A percentile compares a stretch with the other conserved stretches of the same genome.
phyloP scores from a whole-genome alignment of 2,113 vertebrate genomes.

The Periophthalmus modestus region DNA sequence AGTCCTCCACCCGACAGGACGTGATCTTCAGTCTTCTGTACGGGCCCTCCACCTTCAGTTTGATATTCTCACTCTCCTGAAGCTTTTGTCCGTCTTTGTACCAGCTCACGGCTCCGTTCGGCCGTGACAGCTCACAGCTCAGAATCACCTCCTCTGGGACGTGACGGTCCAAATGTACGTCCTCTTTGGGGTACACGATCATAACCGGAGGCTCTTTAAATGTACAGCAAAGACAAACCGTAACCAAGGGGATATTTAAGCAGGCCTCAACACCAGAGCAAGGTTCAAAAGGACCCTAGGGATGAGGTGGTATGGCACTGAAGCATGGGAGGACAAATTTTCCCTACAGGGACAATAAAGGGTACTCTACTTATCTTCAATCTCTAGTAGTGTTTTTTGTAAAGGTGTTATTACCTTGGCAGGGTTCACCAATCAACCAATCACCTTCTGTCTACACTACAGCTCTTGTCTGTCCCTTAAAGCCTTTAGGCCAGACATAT shows the following conservation, averaged over 20 bases:
- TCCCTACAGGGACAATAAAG: too few relatives aligned
- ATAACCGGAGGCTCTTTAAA: constrained; percentile 84
- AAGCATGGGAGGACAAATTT: too few relatives aligned
- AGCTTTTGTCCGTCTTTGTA: constrained; percentile 89
- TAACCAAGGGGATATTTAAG: too few relatives aligned
- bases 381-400: too few relatives aligned
- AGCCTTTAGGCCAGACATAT: too few relatives aligned
- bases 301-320: too few relatives aligned
- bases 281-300: background rate
- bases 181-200: constrained; percentile 84
- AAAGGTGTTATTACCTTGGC: too few relatives aligned
- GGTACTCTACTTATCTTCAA: too few relatives aligned
- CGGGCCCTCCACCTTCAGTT: constrained; percentile 82
- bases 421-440: too few relatives aligned
- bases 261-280: background rate
- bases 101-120: constrained; percentile 79
- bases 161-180: constrained; percentile 80
- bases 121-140: constrained; percentile 86
- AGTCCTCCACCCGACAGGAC: constrained; percentile 72
- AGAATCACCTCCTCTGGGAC: constrained; percentile 84
- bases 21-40: constrained; percentile 82
- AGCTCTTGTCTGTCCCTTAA: too few relatives aligned
- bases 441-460: too few relatives aligned
- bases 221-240: background rate
- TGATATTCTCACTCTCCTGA: constrained; percentile 75